Base-by-base conservation (phyloP, 2,888 invertebrate genomes). In the Euzophera pinguis region DNA sequence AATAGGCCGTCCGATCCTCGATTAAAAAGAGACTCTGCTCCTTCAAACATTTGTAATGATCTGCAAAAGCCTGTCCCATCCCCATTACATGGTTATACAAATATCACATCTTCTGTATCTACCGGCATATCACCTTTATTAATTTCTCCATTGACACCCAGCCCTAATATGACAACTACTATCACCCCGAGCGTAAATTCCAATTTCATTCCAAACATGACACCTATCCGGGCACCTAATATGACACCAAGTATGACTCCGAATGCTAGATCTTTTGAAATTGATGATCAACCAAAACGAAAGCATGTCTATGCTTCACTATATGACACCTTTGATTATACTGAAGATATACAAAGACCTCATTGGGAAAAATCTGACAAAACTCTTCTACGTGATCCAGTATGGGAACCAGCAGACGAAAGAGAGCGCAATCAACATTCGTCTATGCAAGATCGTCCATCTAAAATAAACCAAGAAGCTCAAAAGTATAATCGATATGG, bases 251-350 rank as follows among this genome's bases (percentile, higher is more conserved):
- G 8, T 12, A 50, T 53, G 32, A 48, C 53, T 16, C 59, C 56
- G 27, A 60, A 57, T 53, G 39, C 56, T 13, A 53, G 41, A 42
- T 56, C 69, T 27, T 75, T 78, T 61, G 83, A 85, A 17, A 55
- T 63, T 10, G 81, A 80, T 47, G 68, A 71, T 37, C 63, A 53
- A 52, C 50, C 61, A 5, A 54, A 37, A 29, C 63, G 60, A n/a
- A 80, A 80, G 60, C 84, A 87, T 58, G 82, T 87, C 10, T 88
- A 87, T 58, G 75, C 84, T 61, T 53, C 70, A 43, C 32, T 51
- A 50, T 58, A 54, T 52, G 80, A 82, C 27, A 56, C 56, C 41
- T 58, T 62, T 49, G 81, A 78, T n/a, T 47, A 50, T 14, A 56
- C 58, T 50, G 75, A 78, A 52, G 73, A 75, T 27, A 38, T 13